A percentile compares a stretch with the other conserved stretches of the same genome.
These are phyloP conservation scores for Enteromius afrohamiltoni DNA, from an alignment of 2,797 vertebrate genomes.

Conservation along the genomic window DNA sequence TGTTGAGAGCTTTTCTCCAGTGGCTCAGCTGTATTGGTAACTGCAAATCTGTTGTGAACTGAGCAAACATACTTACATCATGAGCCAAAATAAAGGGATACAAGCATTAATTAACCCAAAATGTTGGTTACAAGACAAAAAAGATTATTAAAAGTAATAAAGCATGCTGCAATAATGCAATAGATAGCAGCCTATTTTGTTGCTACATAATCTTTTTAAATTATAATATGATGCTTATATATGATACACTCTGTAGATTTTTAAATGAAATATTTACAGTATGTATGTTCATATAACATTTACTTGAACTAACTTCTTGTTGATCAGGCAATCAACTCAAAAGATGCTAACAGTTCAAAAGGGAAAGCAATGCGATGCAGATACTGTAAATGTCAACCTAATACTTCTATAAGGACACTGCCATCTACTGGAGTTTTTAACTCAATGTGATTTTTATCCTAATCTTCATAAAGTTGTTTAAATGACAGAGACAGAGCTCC, in stretches of 20 bases:
- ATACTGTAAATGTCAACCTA: background rate
- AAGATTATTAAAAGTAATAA: background rate
- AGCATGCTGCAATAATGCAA: background rate
- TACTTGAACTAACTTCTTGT: background rate
- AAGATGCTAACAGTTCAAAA: background rate
- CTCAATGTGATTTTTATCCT: background rate
- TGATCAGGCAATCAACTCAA: background rate
- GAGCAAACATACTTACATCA: background rate
- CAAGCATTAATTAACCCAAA: background rate
- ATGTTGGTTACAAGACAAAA: background rate
- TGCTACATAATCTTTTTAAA: background rate
- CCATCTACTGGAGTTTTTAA: constrained; percentile 46
- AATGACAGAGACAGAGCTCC: background rate
- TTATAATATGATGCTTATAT: background rate
- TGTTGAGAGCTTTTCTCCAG: constrained; percentile 11
- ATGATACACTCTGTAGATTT: background rate
- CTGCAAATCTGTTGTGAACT: background rate
- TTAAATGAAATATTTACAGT: background rate
- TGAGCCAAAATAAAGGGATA: background rate
- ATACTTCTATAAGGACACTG: constrained; percentile 40
- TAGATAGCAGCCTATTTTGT: background rate
- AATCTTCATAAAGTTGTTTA: background rate
- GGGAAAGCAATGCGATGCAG: background rate
- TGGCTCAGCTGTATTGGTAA: background rate
- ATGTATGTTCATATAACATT: background rate